Evolutionary conservation across 2,888 invertebrate species (phyloP), one percentile per base, ranked within the genome.

Genomic region (Linnaemya vulpina): DNA sequence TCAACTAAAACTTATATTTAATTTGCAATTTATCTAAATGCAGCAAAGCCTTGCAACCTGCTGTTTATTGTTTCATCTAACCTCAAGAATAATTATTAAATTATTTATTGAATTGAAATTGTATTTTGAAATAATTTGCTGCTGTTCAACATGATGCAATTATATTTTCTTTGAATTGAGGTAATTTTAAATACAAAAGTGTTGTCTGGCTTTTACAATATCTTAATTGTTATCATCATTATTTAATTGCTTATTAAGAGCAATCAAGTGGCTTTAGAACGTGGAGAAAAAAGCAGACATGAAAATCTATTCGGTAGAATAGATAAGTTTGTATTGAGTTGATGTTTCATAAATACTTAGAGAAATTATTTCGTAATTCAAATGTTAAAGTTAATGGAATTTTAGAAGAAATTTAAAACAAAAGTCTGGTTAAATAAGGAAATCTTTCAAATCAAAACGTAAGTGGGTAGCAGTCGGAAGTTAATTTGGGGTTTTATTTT

Each of bases 111-210:
- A 38, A 38, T 38, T 38, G 1, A 46, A n/a, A 46, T n/a, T 7
- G n/a, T n/a, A 3, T 7, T 46, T 46, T 11, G 0, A 25, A 22
- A 7, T 15, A 1, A 30, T 30, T 13, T 22, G 60, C 10, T n/a
- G 3, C 22, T 53, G n/a, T 40, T 25, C 40, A 43, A 53, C 5
- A 10, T 22, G 30, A 13, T 15, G 7, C 38, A 43, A 43, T 38
- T 43, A 46, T n/a, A 35, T 46, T 25, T 55, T 8, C 40, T 8
- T n/a, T 9, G 3, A 30, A 67, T 30, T 65, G 25, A 55, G 65
- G n/a, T 76, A 55, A 76, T 67, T 30, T 22, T 22, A 76, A 58
- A 53, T 38, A 46, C 5, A 40, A 15, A 58, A 55, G 30, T 43
- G 7, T 58, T 46, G 30, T 30, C 30, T 30, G 2, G 30, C 30